These are phyloP conservation scores for Neostethus bicornis DNA, from an alignment of 2,797 vertebrate species.

Conservation along the genomic window DNA sequence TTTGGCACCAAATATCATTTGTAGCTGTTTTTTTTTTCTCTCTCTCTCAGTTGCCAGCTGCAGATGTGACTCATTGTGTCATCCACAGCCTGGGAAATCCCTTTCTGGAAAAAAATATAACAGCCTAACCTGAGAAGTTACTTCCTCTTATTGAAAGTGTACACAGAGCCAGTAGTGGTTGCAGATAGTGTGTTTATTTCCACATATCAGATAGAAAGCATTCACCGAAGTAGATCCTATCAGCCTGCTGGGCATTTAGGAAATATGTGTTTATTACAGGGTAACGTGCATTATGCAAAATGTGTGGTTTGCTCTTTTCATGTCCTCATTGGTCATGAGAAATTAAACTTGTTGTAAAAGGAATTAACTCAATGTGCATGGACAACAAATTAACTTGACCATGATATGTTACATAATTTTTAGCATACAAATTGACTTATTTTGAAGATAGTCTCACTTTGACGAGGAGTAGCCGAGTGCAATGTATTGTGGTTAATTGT, in stretches of 20 bases:
- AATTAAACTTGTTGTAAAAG: not conserved
- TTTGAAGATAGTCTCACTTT: too few species aligned
- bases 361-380: conserved; percentile 10
- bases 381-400: conserved; percentile 7
- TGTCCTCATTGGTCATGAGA: conserved; percentile 3
- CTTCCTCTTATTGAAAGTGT: conserved; percentile 43
- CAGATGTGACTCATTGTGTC: conserved; percentile 40
- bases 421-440: too few species aligned
- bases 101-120: conserved; percentile 41
- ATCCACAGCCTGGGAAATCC: conserved; percentile 57
- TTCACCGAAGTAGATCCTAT: not conserved
- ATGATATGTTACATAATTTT: conserved; percentile 21
- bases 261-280: not conserved
- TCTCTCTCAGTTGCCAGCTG: conserved; percentile 26
- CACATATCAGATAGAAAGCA: conserved; percentile 1
- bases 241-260: not conserved
- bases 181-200: conserved; percentile 2
- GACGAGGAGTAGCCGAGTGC: conserved; percentile 65
- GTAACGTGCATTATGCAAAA: not conserved
- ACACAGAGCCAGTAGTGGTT: conserved; percentile 5
- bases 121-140: conserved; percentile 7
- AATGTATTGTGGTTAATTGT: conserved; percentile 43
- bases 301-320: conserved; percentile 6
- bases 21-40: too few species aligned
- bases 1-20: conserved; percentile 18